phyloP scores from a whole-genome alignment of 2,888 invertebrate genomes.

The Pristionchus japonicus region DNA sequence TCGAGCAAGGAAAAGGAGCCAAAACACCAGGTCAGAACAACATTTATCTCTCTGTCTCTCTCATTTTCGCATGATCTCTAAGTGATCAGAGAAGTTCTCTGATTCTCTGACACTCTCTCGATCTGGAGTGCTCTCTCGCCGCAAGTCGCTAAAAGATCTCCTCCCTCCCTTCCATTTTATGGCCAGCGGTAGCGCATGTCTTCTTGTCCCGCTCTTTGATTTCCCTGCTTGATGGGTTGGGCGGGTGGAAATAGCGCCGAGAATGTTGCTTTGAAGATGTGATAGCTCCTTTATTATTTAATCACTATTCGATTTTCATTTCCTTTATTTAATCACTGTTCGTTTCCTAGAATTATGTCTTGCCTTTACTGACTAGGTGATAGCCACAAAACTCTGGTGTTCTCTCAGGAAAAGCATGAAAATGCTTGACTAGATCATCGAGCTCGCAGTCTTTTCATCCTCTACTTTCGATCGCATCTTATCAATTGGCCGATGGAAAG shows the following conservation, averaged over 20 bases:
- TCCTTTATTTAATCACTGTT: too few species aligned
- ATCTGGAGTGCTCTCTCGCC: background rate
- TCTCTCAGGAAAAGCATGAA: background rate
- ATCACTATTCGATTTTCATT: too few species aligned
- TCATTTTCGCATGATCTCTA: background rate
- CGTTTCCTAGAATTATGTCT: too few species aligned
- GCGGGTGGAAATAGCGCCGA: background rate
- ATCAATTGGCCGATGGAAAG: background rate
- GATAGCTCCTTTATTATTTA: too few species aligned
- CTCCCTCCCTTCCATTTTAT: background rate
- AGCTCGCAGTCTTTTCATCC: background rate
- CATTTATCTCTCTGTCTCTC: background rate
- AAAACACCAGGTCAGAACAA: constrained; percentile 26
- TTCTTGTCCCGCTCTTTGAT: background rate
- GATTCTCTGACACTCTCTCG: background rate
- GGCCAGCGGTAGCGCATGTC: constrained; percentile 26
- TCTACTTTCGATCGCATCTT: background rate
- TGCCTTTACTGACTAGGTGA: too few species aligned
- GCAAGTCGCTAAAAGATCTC: background rate
- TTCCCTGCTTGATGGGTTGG: background rate
- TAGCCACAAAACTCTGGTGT: too few species aligned
- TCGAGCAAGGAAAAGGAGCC: background rate
- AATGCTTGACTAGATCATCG: background rate
- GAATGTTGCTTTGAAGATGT: background rate
- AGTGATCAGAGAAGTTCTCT: background rate